Evolutionary conservation across 2,888 invertebrate species (phyloP), one percentile per base, ranked within the genome.

Genomic region (Polylopha cassiicola): DNA sequence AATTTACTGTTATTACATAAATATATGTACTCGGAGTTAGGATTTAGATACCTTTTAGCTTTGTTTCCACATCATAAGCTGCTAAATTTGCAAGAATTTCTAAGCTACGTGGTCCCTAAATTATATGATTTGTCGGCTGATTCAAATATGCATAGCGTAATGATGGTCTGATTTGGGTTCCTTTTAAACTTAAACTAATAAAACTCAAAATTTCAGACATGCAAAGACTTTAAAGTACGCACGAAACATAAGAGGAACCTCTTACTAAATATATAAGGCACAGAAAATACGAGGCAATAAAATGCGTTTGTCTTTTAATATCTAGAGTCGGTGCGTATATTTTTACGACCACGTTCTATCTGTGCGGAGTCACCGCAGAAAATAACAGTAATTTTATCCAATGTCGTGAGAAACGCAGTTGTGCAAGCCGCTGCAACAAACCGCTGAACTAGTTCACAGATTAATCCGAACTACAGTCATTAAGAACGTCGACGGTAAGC

Each of bases 361-460:
- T 44, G 46, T 50, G 44, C 39, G 39, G 33, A 46, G 42, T 32
- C 47, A 54, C 50, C 52, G 50, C 56, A 51, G 58, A 56, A 67
- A 73, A 78, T 77, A 76, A 76, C 73, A 61, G 78, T 76, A 73
- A 79, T 79, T 79, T 70, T 56, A 62, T 71, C 70, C 81, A 82
- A 81, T 82, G 81, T 76, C 82, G 81, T 84, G 84, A 69, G 82
- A 84, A 79, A 65, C 51, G 49, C 33, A 55, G 69, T 68, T 72
- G 77, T 63, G 77, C 68, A 80, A 80, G 66, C 60, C 56, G 60
- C 50, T 53, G 53, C 55, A 53, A 47, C 50, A 51, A 55, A 58
- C 63, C 55, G 53, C 65, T 72, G 68, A 73, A 75, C 84, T 74
- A 78, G 79, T 80, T 80, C 74, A 69, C 74, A 74, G 72, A 72